Evolutionary conservation across 2,797 vertebrate genomes (phyloP), one percentile per base, ranked within the genome.

Genomic region (Phaenicophaeus curvirostris): DNA sequence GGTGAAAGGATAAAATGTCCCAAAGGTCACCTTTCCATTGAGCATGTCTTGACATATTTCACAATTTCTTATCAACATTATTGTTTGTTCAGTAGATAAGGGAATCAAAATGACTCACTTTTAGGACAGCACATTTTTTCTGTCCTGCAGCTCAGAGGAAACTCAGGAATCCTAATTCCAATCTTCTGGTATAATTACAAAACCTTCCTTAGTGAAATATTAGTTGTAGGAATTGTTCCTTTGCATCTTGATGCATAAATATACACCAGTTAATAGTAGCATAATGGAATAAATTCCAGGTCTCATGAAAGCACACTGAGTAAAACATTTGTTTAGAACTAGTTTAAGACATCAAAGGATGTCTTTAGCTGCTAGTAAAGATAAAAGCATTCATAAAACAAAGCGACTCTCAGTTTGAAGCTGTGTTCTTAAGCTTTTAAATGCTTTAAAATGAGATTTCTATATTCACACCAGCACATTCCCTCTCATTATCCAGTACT

Each of bases 351-450:
- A 66, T 88, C 74, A 79, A 80, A 91, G 35, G 63, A 76, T 73
- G 59, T 59, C 51, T 94, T 94, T 77, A 90, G 31, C 73, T 90
- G 83, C 88, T 76, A 50, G 63, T 73, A 67, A 88, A 96, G 90
- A 86, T 73, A 90, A 94, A 93, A 90, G 71, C 74, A 82, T 76
- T 83, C 65, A 20, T 93, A 93, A 95, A 94, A 31, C 50, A 39
- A 93, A 92, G 65, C 39, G 54, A 62, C 44, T 93, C 48, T 25
- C 84, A 23, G 85, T 88, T 84, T 92, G 84, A 91, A 89, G 67
- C 69, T 69, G 23, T 63, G 44, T 92, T 85, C 67, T 81, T 78
- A 51, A 94, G 89, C 74, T 80, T 92, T 94, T 83, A 95, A 92
- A 85, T 71, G 37, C 33, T 44, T 69, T 51, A 51, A 74, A 85